Evolutionary conservation across 2,888 invertebrate species (phyloP).

Genomic region (Auanema sp.): DNA sequence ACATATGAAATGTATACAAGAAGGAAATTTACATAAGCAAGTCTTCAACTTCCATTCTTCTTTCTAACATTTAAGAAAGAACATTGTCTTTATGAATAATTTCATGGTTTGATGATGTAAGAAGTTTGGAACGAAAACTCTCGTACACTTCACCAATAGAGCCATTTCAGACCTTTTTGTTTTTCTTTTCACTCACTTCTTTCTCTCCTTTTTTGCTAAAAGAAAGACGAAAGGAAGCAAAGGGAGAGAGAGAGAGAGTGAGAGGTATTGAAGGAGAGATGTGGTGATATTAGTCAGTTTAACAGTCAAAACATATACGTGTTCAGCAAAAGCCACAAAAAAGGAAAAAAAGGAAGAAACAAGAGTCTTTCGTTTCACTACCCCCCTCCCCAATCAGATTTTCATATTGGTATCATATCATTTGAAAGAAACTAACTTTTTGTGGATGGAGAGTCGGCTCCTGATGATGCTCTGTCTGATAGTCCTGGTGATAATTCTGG

Average conservation of each 20-base stretch:
- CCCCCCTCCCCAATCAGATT: not conserved
- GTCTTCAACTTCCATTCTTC: too few relatives aligned
- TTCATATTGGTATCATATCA: not conserved
- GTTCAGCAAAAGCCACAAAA: not conserved
- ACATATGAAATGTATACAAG: too few relatives aligned
- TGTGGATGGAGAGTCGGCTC: slow-evolving; percentile 31
- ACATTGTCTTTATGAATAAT: too few relatives aligned
- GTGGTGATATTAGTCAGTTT: not conserved
- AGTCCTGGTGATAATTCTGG: slow-evolving; percentile 19
- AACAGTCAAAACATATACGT: too few relatives aligned
- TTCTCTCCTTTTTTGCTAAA: too few relatives aligned
- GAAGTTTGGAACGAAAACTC: too few relatives aligned
- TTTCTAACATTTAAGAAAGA: too few relatives aligned
- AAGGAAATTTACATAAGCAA: too few relatives aligned
- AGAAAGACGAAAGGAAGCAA: not conserved
- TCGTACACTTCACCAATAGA: too few relatives aligned
- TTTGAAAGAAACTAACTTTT: slow-evolving; percentile 30
- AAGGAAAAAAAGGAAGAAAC: slow-evolving; percentile 1
- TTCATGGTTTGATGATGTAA: too few relatives aligned
- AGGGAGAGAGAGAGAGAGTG: not conserved
- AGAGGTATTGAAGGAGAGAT: not conserved
- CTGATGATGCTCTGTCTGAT: slow-evolving; percentile 37
- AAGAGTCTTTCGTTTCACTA: not conserved
- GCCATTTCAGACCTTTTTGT: too few relatives aligned
- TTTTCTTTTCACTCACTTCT: too few relatives aligned